Base-by-base conservation (phyloP, 2,888 invertebrate species). In the Dicranocentrus wangi region DNA sequence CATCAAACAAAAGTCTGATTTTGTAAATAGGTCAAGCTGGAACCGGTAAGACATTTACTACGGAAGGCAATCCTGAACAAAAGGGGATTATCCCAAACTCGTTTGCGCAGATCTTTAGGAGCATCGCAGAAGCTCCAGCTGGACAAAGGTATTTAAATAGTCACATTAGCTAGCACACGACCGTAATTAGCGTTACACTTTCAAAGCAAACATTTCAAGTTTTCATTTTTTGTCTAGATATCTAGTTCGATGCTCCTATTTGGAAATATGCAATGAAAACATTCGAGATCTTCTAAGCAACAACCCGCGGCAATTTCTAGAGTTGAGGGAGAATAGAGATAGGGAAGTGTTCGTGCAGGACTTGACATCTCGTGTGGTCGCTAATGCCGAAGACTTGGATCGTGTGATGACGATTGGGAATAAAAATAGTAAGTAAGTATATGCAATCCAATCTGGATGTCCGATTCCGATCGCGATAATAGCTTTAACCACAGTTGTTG, bases 211-310 rank as follows among this genome's bases (percentile, higher is more conserved):
- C n/a, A n/a, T n/a, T n/a, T n/a, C n/a, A n/a, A n/a, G n/a, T n/a
- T n/a, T n/a, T n/a, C n/a, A n/a, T n/a, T n/a, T n/a, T n/a, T n/a
- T n/a, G n/a, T n/a, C n/a, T n/a, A n/a, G n/a, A n/a, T n/a, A n/a
- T n/a, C n/a, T n/a, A n/a, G 99, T 99, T 5, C 93, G 98, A 86
- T 98, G 98, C 3, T 98, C 99, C 0, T 99, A 99, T 89, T 91
- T 99, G 89, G 99, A 99, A 91, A 99, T 99, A 83, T 99, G 99
- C 90, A 99, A 99, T 89, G 99, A 99, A 89, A 99, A 99, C 89
- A 97, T 99, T 0, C 92, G 98, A 27, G 99, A 99, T 90, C 91
- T 99, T 55, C 90, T 99, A 2, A 94, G 94, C 5, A 95, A 95
- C 89, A 95, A 97, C 89, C 95, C 96, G 39, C 93, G 19, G 3